Conservation (phyloP, 2,888 invertebrate species). For the Phragmatobia fuliginosa region DNA sequence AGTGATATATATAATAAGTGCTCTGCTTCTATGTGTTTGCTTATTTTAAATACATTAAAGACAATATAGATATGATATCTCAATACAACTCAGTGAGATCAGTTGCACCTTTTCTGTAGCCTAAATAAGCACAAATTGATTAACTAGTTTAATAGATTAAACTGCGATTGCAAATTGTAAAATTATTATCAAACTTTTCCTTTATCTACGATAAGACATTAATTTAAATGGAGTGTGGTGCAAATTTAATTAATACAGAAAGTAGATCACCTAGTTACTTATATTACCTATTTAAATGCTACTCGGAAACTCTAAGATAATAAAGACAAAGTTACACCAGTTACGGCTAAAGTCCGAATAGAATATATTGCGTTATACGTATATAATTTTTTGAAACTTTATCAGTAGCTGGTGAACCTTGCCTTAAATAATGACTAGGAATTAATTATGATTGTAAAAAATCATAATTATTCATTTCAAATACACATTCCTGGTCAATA, state of each 20-base stretch:
- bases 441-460: too few relatives aligned
- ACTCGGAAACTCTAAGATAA: not conserved
- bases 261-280: not conserved
- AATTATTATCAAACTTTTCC: not conserved
- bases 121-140: not conserved
- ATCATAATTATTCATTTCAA: too few relatives aligned
- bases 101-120: not conserved
- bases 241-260: not conserved
- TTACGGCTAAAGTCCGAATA: too few relatives aligned
- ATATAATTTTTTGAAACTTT: too few relatives aligned
- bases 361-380: too few relatives aligned
- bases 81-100: not conserved
- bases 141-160: not conserved
- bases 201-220: not conserved
- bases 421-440: too few relatives aligned
- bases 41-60: too few relatives aligned
- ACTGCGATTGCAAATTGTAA: not conserved
- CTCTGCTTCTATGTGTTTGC: too few relatives aligned
- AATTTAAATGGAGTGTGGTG: not conserved
- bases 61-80: not conserved
- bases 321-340: too few relatives aligned
- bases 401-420: too few relatives aligned
- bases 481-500: not conserved
- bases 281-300: not conserved
- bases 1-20: too few relatives aligned